These are phyloP conservation scores for Hoplodrina blanda DNA, from an alignment of 2,888 invertebrate species.

Conservation along the genomic window DNA sequence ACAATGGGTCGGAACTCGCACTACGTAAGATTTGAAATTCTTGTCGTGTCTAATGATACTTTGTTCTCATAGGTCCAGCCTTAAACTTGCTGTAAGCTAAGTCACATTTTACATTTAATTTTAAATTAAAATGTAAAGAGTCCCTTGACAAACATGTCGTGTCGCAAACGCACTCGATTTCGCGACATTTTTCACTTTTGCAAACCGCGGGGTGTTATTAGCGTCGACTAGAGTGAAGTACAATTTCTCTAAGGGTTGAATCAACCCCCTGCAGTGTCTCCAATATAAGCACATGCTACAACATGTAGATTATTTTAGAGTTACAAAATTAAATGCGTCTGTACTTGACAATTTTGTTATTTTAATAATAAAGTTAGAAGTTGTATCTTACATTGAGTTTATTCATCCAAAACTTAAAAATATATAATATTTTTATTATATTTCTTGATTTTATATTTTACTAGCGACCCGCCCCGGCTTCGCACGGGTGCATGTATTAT, in stretches of 20 bases:
- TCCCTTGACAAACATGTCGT: not conserved
- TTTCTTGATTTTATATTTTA: no score
- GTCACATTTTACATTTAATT: constrained; percentile 12
- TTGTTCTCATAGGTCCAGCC: not conserved
- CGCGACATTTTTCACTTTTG: constrained; percentile 74
- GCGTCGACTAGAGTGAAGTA: constrained; percentile 37
- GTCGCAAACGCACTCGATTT: constrained; percentile 64
- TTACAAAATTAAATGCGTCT: constrained; percentile 32
- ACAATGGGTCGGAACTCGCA: no score
- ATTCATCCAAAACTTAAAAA: not conserved
- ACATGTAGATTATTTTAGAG: constrained; percentile 46
- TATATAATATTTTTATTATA: no score
- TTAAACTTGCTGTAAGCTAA: not conserved
- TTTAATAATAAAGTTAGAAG: constrained; percentile 1
- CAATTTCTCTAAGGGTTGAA: constrained; percentile 64
- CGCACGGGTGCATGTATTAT: no score
- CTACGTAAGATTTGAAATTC: no score
- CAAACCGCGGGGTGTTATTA: constrained; percentile 81
- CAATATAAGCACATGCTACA: constrained; percentile 80
- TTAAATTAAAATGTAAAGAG: not conserved
- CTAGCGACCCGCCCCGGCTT: no score
- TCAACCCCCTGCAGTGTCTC: constrained; percentile 71
- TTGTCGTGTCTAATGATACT: constrained; percentile 5
- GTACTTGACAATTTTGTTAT: constrained; percentile 47
- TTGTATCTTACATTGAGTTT: not conserved